Base-by-base conservation (phyloP, 2,888 invertebrate genomes). In the Encarsia formosa region DNA sequence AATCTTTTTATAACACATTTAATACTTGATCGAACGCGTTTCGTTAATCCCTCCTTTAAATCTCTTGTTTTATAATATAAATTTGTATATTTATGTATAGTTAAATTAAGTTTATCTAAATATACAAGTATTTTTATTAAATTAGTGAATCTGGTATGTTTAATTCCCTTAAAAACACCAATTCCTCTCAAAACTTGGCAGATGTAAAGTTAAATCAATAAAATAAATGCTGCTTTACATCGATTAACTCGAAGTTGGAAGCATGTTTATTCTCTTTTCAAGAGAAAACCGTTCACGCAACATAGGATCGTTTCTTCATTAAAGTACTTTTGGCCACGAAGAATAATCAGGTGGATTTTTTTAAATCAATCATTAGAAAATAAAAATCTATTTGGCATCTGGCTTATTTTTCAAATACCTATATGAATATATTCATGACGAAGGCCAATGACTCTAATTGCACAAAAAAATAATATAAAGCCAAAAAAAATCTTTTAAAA, bases 161-260 rank as follows among this genome's bases (percentile, higher is more conserved):
- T 69, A 65, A 68, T 62, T n/a, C 43, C 24, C 63, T 65, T 63
- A 68, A 69, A 69, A 62, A 63, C 57, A 62, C 63, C 62, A 62
- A 65, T 67, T 60, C 63, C 44, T 49, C 39, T 18, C 5, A 52
- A 42, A 51, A 48, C n/a, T 49, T 57, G 56, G 45, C 53, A 47
- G 43, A 53, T 43, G 55, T 45, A 43, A 58, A 50, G 44, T 50
- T 51, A 29, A 31, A 32, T 26, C 35, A 20, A 13, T 40, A 26
- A 49, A 35, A 34, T 38, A 15, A 53, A 32, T 34, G 39, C 23
- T 49, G 56, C 42, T 20, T 47, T 51, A 53, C 60, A 59, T 60
- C 58, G 58, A 13, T 24, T 46, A 41, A 41, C 60, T 61, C 52
- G 62, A 59, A 58, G 20, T 57, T 67, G 69, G 67, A 70, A 70